Evolutionary conservation across 2,113 vertebrate genomes (phyloP).

Genomic region (Bungarus multicinctus): DNA sequence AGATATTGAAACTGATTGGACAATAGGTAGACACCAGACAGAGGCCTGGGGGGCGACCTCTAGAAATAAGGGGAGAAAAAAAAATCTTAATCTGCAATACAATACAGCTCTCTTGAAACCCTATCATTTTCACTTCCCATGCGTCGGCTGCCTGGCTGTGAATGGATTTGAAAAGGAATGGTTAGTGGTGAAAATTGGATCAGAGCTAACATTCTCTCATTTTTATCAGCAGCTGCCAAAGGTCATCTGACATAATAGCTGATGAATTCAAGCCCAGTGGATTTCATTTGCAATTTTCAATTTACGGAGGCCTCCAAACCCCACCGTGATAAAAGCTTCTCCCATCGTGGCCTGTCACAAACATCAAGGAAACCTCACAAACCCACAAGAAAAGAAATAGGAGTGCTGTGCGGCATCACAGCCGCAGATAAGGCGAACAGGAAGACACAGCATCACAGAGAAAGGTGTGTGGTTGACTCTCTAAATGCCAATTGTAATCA

Average conservation of each 20-base stretch:
- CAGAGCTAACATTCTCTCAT: conserved; percentile 92
- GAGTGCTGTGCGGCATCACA: conserved; percentile 79
- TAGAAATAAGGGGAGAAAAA: conserved; percentile 90
- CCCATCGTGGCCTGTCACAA: conserved; percentile 93
- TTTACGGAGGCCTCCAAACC: conserved; percentile 91
- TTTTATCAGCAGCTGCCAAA: conserved; percentile 97
- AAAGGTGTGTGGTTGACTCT: conserved; percentile 80
- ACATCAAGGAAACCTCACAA: conserved; percentile 89
- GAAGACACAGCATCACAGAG: conserved; percentile 71
- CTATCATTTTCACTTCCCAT: conserved; percentile 99
- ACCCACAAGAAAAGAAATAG: conserved; percentile 82
- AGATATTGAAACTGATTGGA: conserved; percentile 97
- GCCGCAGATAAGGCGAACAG: conserved; percentile 83
- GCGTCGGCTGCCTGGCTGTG: conserved; percentile 87
- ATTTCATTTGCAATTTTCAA: conserved; percentile 99
- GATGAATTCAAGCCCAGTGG: conserved; percentile 95
- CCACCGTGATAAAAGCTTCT: conserved; percentile 90
- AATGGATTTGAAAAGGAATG: conserved; percentile 94
- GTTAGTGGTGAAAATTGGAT: conserved; percentile 96
- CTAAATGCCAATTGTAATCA: conserved; percentile 82
- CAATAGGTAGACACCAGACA: conserved; percentile 92
- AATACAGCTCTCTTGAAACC: conserved; percentile 97
- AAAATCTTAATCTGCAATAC: conserved; percentile 98
- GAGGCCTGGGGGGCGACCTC: conserved; percentile 87
- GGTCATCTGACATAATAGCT: conserved; percentile 97